phyloP scores from a whole-genome alignment of 2,113 vertebrate genomes.

The Pogonocichla stellata region DNA sequence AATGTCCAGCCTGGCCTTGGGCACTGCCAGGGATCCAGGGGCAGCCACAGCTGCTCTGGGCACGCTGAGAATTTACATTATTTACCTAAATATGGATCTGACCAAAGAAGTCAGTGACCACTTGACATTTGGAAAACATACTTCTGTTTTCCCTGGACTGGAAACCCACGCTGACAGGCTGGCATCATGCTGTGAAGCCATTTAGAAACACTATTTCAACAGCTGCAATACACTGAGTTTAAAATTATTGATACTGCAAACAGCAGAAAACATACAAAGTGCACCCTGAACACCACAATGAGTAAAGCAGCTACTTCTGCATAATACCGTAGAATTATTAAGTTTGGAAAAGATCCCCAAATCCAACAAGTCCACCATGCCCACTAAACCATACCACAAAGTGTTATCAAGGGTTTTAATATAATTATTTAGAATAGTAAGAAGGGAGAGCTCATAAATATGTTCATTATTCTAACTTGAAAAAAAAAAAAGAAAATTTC shows the following conservation, averaged over 20 bases:
- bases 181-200: background rate
- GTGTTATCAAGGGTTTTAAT: background rate
- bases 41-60: background rate
- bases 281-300: background rate
- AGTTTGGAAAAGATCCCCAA: background rate
- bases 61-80: background rate
- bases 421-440: background rate
- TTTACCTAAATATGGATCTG: background rate
- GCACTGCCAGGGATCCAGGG: background rate
- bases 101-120: background rate
- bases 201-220: background rate
- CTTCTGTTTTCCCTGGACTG: background rate
- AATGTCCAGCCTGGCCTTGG: background rate
- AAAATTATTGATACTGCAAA: background rate
- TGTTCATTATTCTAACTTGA: background rate
- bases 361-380: background rate
- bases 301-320: background rate
- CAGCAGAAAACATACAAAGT: background rate
- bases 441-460: background rate
- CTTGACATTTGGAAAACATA: background rate
- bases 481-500: background rate
- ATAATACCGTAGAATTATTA: background rate
- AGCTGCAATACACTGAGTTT: background rate
- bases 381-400: background rate
- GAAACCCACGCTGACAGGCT: background rate